Evolutionary conservation across 2,113 vertebrate genomes (phyloP).

Genomic region (Microcebus murinus): DNA sequence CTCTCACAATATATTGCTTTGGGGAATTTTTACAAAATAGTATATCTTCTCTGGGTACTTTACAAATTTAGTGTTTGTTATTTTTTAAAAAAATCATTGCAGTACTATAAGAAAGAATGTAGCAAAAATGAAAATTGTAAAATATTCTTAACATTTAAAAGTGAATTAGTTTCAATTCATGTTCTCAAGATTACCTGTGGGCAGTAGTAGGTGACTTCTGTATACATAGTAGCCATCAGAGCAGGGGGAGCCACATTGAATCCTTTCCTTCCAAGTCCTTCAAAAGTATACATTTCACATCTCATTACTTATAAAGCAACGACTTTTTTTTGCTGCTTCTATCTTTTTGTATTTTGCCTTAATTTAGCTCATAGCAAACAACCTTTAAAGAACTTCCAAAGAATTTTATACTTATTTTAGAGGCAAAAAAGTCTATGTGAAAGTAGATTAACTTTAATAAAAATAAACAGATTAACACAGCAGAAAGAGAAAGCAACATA

Average conservation of each 20-base stretch:
- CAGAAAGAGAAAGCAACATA: not conserved
- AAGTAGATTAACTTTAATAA: not conserved
- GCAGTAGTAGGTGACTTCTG: not conserved
- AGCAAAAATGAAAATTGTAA: not conserved
- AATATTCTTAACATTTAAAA: not conserved
- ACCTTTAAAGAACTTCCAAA: not conserved
- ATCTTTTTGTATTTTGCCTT: not conserved
- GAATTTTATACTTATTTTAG: not conserved
- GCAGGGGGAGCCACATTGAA: accelerated
- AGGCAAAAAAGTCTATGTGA: not conserved
- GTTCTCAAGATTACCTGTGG: not conserved
- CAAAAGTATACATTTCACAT: not conserved
- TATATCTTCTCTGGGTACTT: not conserved
- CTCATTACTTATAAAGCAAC: not conserved
- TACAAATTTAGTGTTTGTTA: not conserved
- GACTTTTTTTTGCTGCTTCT: not conserved
- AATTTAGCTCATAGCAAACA: not conserved
- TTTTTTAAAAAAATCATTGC: not conserved
- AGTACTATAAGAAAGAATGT: not conserved
- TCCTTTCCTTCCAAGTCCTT: no score
- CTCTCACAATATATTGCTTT: not conserved
- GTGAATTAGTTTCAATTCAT: not conserved
- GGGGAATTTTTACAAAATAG: not conserved
- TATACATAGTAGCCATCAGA: not conserved
- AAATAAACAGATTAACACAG: not conserved